Evolutionary conservation across 2,888 invertebrate genomes (phyloP).

Genomic region (Neoascia interrupta): DNA sequence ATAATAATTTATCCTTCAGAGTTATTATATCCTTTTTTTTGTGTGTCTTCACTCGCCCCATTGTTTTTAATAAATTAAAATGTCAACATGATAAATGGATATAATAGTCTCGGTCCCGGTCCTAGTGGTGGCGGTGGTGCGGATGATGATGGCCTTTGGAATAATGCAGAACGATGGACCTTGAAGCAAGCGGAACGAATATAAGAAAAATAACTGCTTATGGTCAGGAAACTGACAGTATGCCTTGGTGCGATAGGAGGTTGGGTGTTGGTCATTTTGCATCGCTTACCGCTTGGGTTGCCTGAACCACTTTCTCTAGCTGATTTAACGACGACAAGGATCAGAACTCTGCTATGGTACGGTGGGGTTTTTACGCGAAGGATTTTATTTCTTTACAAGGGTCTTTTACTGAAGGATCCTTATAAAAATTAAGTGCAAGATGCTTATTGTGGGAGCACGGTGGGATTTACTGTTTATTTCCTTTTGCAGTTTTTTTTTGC

Average conservation of each 20-base stretch:
- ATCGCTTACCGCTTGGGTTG: constrained; percentile 13
- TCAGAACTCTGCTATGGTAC: constrained; percentile 1
- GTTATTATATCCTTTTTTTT: constrained; percentile 52
- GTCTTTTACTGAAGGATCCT: constrained; percentile 3
- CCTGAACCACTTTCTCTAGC: constrained; percentile 36
- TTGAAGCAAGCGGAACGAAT: constrained; percentile 41
- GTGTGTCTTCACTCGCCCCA: constrained; percentile 46
- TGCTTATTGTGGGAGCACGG: constrained; percentile 28
- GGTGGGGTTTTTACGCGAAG: background rate
- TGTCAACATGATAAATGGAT: constrained; percentile 79
- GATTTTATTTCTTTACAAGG: constrained; percentile 5
- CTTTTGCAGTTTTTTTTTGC: background rate
- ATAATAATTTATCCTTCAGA: constrained; percentile 55
- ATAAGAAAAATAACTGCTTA: constrained; percentile 44
- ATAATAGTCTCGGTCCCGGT: constrained; percentile 61
- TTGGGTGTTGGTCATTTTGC: constrained; percentile 45
- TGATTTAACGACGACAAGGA: constrained; percentile 58
- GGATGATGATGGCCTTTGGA: constrained; percentile 47
- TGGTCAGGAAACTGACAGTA: constrained; percentile 53
- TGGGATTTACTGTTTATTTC: constrained; percentile 21
- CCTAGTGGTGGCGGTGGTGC: constrained; percentile 14
- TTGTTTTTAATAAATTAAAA: constrained; percentile 78
- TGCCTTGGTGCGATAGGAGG: no score
- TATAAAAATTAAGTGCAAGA: constrained; percentile 49
- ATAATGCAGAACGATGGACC: constrained; percentile 60